Base-by-base conservation (phyloP, 53 echinoderm and acorn worm genomes). In the Arbacia lixula region DNA sequence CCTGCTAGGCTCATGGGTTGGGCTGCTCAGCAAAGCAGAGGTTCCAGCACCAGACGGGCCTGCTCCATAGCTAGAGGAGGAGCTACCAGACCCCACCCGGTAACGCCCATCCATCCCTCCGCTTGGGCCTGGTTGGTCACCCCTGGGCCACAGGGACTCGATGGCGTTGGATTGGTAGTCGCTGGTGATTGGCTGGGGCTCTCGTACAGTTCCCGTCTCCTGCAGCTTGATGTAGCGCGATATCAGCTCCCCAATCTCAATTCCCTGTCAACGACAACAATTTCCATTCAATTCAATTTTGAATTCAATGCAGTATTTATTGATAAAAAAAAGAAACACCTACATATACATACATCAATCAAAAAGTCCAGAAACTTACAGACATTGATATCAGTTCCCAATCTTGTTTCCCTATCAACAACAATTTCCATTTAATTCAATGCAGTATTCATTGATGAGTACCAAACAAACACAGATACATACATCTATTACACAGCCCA, bases 221-320 rank as follows among this genome's bases (percentile, higher is more conserved):
- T 81, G 62, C 4, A n/a, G 31, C 82, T 81, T 81, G 20, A 62
- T 81, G 64, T 81, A 81, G 32, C 46, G 62, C 17, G 63, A 5
- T 2, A 81, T 62, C 63, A 81, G 42, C 50, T 81, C 82, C 25
- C 42, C 46, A 5, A 81, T 81, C 52, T 81, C 82, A 9, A 81
- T 32, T 21, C 82, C 82, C 82, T 81, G 82, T 34, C 5, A 26
- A 27, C 6, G 28, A 71, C 2, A 25, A 71, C 41, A 46, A 46
- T 28, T 17, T 29, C 17, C 19, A 64, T 24, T 0, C 20, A 0
- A 56, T 20, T 12, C 2, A 0, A 63, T 17, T 17, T 62, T 5
- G 17, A n/a, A n/a, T 63, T 33, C 32, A 5, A 30, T 8, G 26
- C 66, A 65, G 33, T 17, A 65, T 36, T 31, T 39, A 21, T 68